Evolutionary conservation across 2,888 invertebrate genomes (phyloP), one percentile per base, ranked within the genome.

Genomic region (Dione vanillae): DNA sequence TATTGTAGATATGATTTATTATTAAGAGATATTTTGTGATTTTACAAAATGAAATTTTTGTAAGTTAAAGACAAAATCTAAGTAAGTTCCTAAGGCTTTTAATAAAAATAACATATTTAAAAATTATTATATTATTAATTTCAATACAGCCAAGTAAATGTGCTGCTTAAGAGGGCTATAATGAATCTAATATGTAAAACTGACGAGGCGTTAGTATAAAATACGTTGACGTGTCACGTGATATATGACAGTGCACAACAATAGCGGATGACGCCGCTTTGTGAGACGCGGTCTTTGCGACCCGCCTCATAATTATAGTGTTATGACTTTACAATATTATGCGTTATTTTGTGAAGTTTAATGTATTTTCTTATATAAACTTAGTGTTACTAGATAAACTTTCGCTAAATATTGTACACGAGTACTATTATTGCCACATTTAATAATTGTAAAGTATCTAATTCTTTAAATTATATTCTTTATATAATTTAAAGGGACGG

Each of bases 281-380:
- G 83, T 81, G 84, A 84, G 81, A 79, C 83, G 81, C 71, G 74
- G 80, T 79, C 81, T 81, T 76, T 75, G 76, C 76, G 79, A 79
- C 83, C 84, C 85, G 78, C 78, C 77, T 79, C 83, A 77, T 90
- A 90, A 91, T 91, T 90, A 87, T 86, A 87, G 85, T 86, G 85
- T 88, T 91, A 90, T 92, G 90, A 92, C 90, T 88, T 89, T 80
- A 91, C 91, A 91, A 85, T 89, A 90, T 90, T 87, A 80, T 83
- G 58, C 67, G 56, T 67, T 49, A 27, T 5, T 27, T 59, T 41
- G 27, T 51, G 65, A 78, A 78, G 52, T 51, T 66, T 35, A 5
- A 35, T 20, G 27, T 51, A 12, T 20, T 27, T 10, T 1, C 27
- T 51, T 20, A 51, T 51, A 51, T 27, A 20, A 2, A 51, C 11